Evolutionary conservation across 2,797 vertebrate species (phyloP), one percentile per base, ranked within the genome.

Genomic region (Cryptoblepharus egeriae): DNA sequence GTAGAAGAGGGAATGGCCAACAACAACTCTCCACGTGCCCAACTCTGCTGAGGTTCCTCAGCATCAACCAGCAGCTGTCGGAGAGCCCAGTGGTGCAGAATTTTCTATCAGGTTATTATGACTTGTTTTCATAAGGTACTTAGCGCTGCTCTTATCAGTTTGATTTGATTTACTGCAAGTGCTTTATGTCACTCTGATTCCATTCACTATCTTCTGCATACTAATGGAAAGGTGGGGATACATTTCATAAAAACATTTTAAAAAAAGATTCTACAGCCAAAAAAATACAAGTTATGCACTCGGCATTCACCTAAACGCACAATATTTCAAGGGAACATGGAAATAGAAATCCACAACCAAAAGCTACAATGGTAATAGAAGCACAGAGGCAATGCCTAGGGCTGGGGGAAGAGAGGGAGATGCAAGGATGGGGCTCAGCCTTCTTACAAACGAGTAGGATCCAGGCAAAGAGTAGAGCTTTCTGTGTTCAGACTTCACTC

Each of bases 131-230:
- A 32, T 49, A 76, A 60, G 32, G 20, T 70, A 16, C 65, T 42
- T 58, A 30, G 28, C 18, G 22, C 28, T 75, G 32, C 39, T 45
- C 16, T 76, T 37, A 63, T 68, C 57, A 8, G 28, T 70, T 61
- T 63, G 55, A 70, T 76, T 52, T 61, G 64, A 49, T 82, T 70
- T 76, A 37, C 22, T 61, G 10, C 58, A 76, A 82, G 64, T 49
- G 39, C 63, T 68, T 76, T 61, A 57, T 70, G 55, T 65, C 45
- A 49, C n/a, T 37, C 39, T 61, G 55, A 76, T 76, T 45, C 64
- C 68, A 30, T 61, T 49, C 20, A 13, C 30, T 76, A 65, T 74
- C 49, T 49, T 58, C 20, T 37, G 73, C 39, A 61, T 82, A 67
- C 57, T 76, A 76, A 82, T 76, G 57, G 73, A 61, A 69, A 37